Base-by-base conservation (phyloP, 2,113 vertebrate species). In the Odontesthes bonariensis region DNA sequence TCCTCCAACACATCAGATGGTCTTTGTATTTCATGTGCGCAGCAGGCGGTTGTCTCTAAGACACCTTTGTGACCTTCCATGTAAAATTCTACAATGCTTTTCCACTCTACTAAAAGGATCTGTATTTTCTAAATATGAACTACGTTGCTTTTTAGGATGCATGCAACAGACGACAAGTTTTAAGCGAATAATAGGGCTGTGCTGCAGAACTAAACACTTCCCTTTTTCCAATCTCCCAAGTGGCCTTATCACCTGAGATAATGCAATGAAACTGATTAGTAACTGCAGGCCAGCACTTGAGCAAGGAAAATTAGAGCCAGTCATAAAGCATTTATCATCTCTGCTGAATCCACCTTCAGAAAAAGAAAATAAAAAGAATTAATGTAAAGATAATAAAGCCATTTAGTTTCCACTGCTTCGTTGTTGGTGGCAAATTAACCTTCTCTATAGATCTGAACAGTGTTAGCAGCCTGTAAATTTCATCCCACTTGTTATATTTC, bases 181-280 rank as follows among this genome's bases (percentile, higher is more conserved):
- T 38, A 1, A 58, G 31, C 13, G 22, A 17, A 58, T 46, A 7
- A 31, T n/a, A 10, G 61, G 49, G 14, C 42, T 33, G 8, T 63
- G 51, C 55, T 68, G 32, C 11, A 62, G 55, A 0, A 0, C 53
- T 60, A 59, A 58, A 70, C 23, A 58, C 44, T 64, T 20, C 35
- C 52, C 51, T 65, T 60, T 55, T 53, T 4, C 27, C 27, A 57
- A 42, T 69, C 55, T 73, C 53, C 60, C 75, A 10, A 47, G 32
- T 44, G 69, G 73, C 60, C 79, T 76, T 77, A 86, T 82, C 84
- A 67, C 73, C 79, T 35, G 46, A 81, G 75, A 75, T 81, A 88
- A 81, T 79, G 84, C 79, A 81, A 86, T 83, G 79, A 83, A 87
- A 84, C 77, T 73, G 79, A 92, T 90, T 86, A 88, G 67, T 51